Evolutionary conservation across 2,888 invertebrate species (phyloP), one percentile per base, ranked within the genome.

Genomic region (Philhelius pedissequus): DNA sequence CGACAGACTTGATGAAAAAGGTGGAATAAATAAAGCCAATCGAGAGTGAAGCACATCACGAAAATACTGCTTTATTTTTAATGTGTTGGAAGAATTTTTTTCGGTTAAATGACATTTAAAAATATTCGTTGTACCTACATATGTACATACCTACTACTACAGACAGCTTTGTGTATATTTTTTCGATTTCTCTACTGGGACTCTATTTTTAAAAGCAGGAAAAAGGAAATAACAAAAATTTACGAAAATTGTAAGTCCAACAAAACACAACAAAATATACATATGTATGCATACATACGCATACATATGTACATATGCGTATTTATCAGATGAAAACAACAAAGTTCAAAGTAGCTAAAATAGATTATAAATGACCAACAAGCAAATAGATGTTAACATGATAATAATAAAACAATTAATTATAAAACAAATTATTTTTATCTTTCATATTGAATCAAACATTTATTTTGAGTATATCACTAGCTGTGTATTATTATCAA

Each of bases 101-200:
- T 76, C 77, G 54, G 78, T 78, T 35, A 78, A 83, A 69, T 83
- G 82, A 78, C 82, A 83, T 83, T 83, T 83, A 69, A 83, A 83
- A 78, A 69, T 73, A 78, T 78, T 69, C 27, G 18, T 58, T 56
- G 35, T 48, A 13, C 7, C 20, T 20, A 32, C 45, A 74, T 4
- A 25, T n/a, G n/a, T n/a, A n/a, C n/a, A n/a, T n/a, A n/a, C n/a
- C n/a, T 4, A 25, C 25, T 25, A 52, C 48, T 62, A 73, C 52
- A 76, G 27, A 71, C 22, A 64, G 38, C 9, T 68, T 79, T 40
- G 32, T 78, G 18, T 68, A 35, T 79, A 58, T 60, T 25, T 30
- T 71, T 77, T 62, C 30, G 76, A 69, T n/a, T 52, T 62, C 43
- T 60, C 32, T 69, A 30, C 60, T 40, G 25, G 27, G 54, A 20